Evolutionary conservation across 2,113 vertebrate genomes (phyloP).

Genomic region (Scytalopus superciliaris): DNA sequence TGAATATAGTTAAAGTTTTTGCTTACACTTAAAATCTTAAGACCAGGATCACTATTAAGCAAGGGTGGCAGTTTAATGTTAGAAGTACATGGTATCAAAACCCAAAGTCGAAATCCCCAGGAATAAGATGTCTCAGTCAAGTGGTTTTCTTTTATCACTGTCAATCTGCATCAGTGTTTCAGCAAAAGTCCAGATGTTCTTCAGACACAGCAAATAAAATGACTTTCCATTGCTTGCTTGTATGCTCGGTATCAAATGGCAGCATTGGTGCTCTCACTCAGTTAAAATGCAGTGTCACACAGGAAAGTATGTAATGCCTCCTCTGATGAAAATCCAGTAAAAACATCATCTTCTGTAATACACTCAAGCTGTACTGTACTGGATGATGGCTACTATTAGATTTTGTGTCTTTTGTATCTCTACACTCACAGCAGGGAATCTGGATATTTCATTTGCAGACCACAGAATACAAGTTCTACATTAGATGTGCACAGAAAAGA

Average conservation of each 20-base stretch:
- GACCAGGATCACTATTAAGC: neutral
- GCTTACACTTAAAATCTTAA: neutral
- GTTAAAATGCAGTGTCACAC: neutral
- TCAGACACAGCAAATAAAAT: neutral
- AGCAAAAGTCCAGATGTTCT: neutral
- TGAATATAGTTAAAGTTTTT: neutral
- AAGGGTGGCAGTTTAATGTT: neutral
- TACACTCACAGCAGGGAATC: neutral
- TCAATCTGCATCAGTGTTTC: neutral
- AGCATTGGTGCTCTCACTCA: rapidly evolving
- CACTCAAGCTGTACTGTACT: neutral
- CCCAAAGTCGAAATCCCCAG: neutral
- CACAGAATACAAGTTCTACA: neutral
- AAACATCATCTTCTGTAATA: neutral
- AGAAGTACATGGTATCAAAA: rapidly evolving
- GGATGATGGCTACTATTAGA: neutral
- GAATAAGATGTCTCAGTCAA: neutral
- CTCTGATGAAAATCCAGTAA: neutral
- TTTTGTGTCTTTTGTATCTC: rapidly evolving
- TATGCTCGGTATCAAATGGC: neutral
- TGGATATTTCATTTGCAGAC: neutral
- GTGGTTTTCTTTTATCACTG: neutral
- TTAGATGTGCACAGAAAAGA: neutral
- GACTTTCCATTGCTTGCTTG: neutral
- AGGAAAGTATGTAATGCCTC: neutral